Evolutionary conservation across 1,140 invertebrate species (phyloP).

Genomic region (Leptinotarsa lineolata): DNA sequence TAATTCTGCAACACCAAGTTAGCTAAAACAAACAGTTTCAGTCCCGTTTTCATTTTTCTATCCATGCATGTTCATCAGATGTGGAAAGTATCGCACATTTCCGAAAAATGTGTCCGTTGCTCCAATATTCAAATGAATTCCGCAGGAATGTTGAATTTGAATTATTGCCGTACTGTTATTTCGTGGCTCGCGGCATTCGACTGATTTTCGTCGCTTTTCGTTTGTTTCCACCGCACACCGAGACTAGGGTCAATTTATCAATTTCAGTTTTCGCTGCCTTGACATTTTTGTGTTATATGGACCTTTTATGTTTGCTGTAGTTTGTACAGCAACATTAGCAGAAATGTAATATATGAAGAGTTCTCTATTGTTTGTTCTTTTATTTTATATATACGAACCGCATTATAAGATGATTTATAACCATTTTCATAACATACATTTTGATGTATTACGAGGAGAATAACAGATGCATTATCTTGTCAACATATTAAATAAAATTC

Average conservation of each 20-base stretch:
- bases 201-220: conserved; percentile 31
- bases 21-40: no score
- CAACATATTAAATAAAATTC: conserved; percentile 24
- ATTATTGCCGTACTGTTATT: conserved; percentile 17
- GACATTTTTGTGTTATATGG: conserved; percentile 42
- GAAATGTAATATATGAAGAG: conserved; percentile 43
- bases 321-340: conserved; percentile 43
- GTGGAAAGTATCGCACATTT: background rate
- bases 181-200: conserved; percentile 27
- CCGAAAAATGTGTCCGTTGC: conserved; percentile 4
- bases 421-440: conserved; percentile 32
- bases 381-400: conserved; percentile 36
- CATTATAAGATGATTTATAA: conserved; percentile 36
- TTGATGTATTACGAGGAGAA: conserved; percentile 28
- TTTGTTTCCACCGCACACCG: conserved; percentile 14
- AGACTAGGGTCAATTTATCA: conserved; percentile 41
- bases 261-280: conserved; percentile 44
- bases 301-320: conserved; percentile 42
- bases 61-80: no score
- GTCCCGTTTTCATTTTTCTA: no score
- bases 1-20: no score
- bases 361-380: conserved; percentile 36
- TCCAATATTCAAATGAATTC: background rate
- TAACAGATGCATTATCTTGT: conserved; percentile 31
- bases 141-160: conserved; percentile 20